Conservation (phyloP, 2,113 vertebrate genomes). For the Nannospalax galili region DNA sequence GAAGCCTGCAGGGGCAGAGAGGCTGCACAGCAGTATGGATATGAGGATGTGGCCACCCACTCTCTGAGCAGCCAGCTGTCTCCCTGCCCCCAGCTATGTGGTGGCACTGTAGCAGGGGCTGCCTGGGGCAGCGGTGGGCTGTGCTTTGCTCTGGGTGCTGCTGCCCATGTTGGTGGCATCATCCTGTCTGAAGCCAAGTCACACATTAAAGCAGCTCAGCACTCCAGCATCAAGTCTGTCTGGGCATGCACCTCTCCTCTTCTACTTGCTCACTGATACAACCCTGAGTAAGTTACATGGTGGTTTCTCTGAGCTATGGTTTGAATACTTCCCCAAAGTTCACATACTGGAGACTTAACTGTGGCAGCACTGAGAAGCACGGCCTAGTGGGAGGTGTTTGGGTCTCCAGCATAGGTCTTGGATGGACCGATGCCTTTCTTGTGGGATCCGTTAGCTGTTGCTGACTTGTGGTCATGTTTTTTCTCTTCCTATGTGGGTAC, state of each 20-base stretch:
- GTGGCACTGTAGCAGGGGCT: no score
- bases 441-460: no score
- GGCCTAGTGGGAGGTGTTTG: not conserved
- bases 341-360: no score
- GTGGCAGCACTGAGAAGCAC: no score
- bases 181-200: no score
- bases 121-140: rapidly evolving
- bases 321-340: not conserved
- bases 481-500: not conserved
- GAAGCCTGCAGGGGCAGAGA: not conserved
- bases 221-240: rapidly evolving
- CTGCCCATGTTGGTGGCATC: not conserved
- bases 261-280: not conserved
- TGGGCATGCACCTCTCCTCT: not conserved
- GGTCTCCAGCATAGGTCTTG: not conserved
- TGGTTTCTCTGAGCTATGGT: not conserved
- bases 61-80: not conserved
- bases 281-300: no score
- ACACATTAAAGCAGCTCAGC: no score
- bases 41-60: rapidly evolving
- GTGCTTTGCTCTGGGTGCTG: not conserved
- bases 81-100: not conserved
- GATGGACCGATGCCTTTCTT: not conserved
- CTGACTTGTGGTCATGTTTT: not conserved
- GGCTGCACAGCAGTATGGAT: rapidly evolving